Evolutionary conservation across 2,888 invertebrate genomes (phyloP).

Genomic region (Dynastes tityus): DNA sequence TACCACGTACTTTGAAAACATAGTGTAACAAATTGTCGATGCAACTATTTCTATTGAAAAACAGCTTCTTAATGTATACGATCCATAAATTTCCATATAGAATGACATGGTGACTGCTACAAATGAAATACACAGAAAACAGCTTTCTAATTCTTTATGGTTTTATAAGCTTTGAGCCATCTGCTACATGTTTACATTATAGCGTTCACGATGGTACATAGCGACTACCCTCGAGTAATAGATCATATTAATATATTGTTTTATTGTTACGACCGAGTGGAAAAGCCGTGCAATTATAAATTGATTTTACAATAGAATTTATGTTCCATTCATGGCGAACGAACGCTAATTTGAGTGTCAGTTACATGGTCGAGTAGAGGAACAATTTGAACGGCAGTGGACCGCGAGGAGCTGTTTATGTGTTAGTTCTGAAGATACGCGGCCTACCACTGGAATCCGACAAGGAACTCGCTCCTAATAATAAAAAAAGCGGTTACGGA

Average conservation of each 20-base stretch:
- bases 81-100: too few relatives aligned
- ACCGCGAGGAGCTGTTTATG: constrained; percentile 11
- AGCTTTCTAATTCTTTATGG: too few relatives aligned
- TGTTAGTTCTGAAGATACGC: neutral
- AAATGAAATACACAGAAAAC: too few relatives aligned
- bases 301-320: constrained; percentile 49
- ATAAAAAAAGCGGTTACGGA: constrained; percentile 22
- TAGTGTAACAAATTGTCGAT: too few relatives aligned
- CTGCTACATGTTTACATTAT: too few relatives aligned
- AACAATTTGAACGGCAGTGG: constrained; percentile 14
- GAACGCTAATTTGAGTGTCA: constrained; percentile 45
- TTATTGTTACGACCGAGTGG: constrained; percentile 19
- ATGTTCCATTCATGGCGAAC: constrained; percentile 44
- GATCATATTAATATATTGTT: constrained; percentile 40
- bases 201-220: neutral
- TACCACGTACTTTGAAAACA: too few relatives aligned
- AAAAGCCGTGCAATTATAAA: constrained; percentile 47
- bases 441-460: constrained; percentile 1
- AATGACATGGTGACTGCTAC: too few relatives aligned
- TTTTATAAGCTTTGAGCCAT: too few relatives aligned
- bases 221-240: constrained; percentile 11
- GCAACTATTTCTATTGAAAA: too few relatives aligned
- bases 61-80: too few relatives aligned
- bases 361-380: constrained; percentile 32
- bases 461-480: neutral